Percentiles rank a stretch among this genome's conserved stretches.
Evolutionary conservation across 2,113 vertebrate genomes (phyloP).

Genomic region (Oreochromis niloticus): DNA sequence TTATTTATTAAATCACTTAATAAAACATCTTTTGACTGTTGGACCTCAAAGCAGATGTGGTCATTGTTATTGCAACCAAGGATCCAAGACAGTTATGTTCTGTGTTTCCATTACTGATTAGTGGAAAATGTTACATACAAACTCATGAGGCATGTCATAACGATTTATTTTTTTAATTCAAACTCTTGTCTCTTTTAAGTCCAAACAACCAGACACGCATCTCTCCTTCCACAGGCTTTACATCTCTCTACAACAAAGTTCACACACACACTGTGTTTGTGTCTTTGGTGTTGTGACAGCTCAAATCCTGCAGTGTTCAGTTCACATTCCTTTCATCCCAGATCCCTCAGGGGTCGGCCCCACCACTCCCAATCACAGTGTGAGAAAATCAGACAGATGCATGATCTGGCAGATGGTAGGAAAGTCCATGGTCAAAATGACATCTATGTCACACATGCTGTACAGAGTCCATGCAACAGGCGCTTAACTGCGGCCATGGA

Average conservation of each 20-base stretch:
- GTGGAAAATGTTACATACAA: conserved; percentile 10
- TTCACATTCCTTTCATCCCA: conserved; percentile 61
- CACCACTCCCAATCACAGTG: conserved; percentile 6
- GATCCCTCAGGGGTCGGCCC: conserved; percentile 15
- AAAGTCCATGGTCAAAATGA: conserved; percentile 16
- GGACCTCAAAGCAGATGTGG: conserved; percentile 9
- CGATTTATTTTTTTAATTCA: background rate
- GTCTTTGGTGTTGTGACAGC: conserved; percentile 62
- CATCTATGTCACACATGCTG: background rate
- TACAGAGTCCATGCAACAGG: background rate
- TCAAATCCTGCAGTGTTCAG: conserved; percentile 39
- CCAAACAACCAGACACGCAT: background rate
- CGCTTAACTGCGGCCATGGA: background rate
- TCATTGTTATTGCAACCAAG: conserved; percentile 1
- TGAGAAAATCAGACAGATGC: conserved; percentile 54
- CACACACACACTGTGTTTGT: background rate
- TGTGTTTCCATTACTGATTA: background rate
- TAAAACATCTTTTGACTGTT: conserved; percentile 4
- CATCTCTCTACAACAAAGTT: background rate
- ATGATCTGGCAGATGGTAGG: conserved; percentile 23
- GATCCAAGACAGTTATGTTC: background rate
- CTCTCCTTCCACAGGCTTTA: background rate
- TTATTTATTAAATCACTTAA: background rate
- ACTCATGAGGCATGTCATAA: conserved; percentile 11
- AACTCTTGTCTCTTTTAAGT: background rate